phyloP scores from a whole-genome alignment of 2,113 vertebrate genomes.

The Eurystomus gularis region DNA sequence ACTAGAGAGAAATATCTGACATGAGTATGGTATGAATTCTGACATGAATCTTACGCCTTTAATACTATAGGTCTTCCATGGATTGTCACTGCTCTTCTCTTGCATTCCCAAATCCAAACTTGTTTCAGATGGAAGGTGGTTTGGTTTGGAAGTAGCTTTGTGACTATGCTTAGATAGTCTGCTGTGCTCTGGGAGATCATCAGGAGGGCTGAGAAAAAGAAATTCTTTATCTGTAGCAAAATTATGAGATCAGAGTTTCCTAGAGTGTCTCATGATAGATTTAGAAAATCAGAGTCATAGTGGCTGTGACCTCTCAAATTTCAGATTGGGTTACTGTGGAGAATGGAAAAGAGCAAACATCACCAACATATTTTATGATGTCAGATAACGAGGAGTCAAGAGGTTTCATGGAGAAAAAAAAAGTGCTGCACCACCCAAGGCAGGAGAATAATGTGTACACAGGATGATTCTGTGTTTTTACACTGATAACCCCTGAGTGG shows the following conservation, averaged over 20 bases:
- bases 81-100: fast-evolving
- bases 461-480: neutral
- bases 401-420: neutral
- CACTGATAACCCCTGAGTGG: neutral
- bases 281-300: neutral
- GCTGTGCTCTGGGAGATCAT: neutral
- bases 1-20: neutral
- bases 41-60: neutral
- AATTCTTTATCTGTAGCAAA: neutral
- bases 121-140: neutral
- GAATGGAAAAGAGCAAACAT: neutral
- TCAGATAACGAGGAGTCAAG: neutral
- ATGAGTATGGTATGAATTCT: neutral
- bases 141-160: neutral
- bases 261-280: neutral
- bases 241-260: neutral
- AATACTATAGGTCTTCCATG: neutral
- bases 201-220: neutral
- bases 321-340: neutral
- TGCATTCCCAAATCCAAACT: neutral
- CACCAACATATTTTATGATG: neutral
- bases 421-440: neutral
- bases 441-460: neutral
- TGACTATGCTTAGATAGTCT: neutral
- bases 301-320: neutral